Base-by-base conservation (phyloP, 2,888 invertebrate genomes). In the Archaeoteleia sp. region DNA sequence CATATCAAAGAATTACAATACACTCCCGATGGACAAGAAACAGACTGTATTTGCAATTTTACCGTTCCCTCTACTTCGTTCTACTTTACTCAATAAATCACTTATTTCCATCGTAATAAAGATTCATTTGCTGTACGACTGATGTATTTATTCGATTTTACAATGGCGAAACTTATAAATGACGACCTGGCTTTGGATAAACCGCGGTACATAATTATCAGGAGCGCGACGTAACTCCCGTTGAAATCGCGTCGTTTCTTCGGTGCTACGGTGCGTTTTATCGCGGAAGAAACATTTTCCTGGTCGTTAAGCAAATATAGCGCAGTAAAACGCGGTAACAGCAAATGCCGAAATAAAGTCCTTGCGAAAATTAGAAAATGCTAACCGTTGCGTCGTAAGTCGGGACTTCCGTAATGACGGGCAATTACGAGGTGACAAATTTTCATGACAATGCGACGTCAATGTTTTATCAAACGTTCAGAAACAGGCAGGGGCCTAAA, bases 1-100 rank as follows among this genome's bases (percentile, higher is more conserved):
- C 54, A 67, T 66, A 55, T 58, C 53, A 58, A 62, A 34, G 61
- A 53, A 62, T 62, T 62, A 62, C 61, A 34, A 37, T 54, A 48
- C 42, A 62, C 62, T 62, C 62, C 13, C 54, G 48, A 39, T 43
- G 43, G 49, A 60, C 49, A 60, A 60, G 58, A 35, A 61, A 45
- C 39, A 14, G 43, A 40, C 53, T 53, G 15, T 48, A 46, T 62
- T 54, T 46, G 45, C 29, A 39, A 12, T 46, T 42, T 43, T 17
- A 27, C 43, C 46, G 5, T 20, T 5, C 5, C 20, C 20, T 20
- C 20, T 2, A 20, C 20, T 4, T 20, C 5, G 5, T 20, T 20
- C 5, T 5, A 20, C 20, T 5, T 20, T 20, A n/a, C n/a, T n/a
- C n/a, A n/a, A n/a, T n/a, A n/a, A n/a, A n/a, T n/a, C n/a, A n/a